Base-by-base conservation (phyloP, 1,140 invertebrate species). In the Apolygus lucorum region DNA sequence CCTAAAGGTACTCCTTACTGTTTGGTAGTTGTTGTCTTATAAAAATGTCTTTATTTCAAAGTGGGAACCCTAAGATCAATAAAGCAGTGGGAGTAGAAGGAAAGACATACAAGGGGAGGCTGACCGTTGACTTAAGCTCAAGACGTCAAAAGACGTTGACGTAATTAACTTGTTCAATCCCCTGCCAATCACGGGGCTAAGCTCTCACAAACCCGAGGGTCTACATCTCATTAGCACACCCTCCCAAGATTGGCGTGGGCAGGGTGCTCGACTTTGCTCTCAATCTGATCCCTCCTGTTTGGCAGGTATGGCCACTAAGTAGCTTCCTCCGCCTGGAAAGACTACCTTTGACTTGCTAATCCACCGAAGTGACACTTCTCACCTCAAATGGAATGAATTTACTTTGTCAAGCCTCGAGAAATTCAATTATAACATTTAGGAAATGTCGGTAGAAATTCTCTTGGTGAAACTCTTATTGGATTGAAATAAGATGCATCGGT, bases 141-240 rank as follows among this genome's bases (percentile, higher is more conserved):
- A 59, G 54, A 59, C 22, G 54, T 59, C 54, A 59, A 59, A 59
- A 59, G 54, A 59, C 54, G 54, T 11, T 59, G 54, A 59, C 54
- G 54, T 59, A 59, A 59, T 59, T 59, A 59, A 59, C 54, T 59
- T 59, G 54, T 59, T 59, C 54, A 59, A 59, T 59, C 54, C 34
- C 54, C 54, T 59, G 54, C 54, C 54, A 59, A 59, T 59, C 54
- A 59, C 54, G 54, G 34, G 8, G 54, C 54, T 59, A 22, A 59
- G 54, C 54, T 59, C 54, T 59, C 54, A 59, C 54, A 21, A 59
- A 59, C 11, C 54, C 2, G 54, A 49, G 54, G 17, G 34, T 42
- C 54, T 17, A 59, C 54, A 59, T 59, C 54, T 59, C 54, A 59
- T 59, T 59, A 59, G 54, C 54, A 59, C 54, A 17, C 54, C 54